Evolutionary conservation across 1,140 invertebrate genomes (phyloP), one percentile per base, ranked within the genome.

Genomic region (Apolygus lucorum): DNA sequence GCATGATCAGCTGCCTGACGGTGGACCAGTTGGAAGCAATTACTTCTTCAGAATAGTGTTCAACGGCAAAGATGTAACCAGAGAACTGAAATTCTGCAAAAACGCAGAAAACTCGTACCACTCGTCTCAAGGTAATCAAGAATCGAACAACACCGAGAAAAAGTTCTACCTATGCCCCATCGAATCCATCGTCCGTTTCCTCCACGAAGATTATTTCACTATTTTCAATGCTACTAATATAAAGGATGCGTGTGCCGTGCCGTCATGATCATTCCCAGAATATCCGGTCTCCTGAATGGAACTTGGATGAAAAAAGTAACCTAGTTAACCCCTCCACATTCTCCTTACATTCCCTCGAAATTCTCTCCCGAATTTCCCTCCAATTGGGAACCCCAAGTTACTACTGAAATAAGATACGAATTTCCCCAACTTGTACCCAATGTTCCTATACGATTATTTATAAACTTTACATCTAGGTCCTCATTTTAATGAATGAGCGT

Each of bases 51-150:
- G 91, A 0, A 80, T 95, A 0, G 78, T 97, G 25, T 88, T 90
- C 72, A 95, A 96, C 77, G 95, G 95, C 0, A 85, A 86, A 70
- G 92, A 95, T 78, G 84, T 94, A 0, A 97, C 95, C 0, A 84
- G 86, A 75, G 84, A 87, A 70, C 82, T 94, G 22, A 84, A 84
- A 63, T 95, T 96, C 77, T 97, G 93, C 77, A 86, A 83, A 73
- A 82, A 82, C 54, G 78, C 81, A 0, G 63, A 64, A 8, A 64
- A 64, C 24, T 24, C 27, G 4, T 59, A 59, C 22, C 17, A 4
- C 34, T 42, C 34, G 17, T 17, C 34, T 8, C 11, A 24, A 59
- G 54, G 54, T 82, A 84, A 72, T 79, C 77, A 71, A 77, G 75
- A 79, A 29, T 14, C 27, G 2, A 28, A 64, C 14, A 28, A 64